These are phyloP conservation scores for Meleagris gallopavo DNA, from an alignment of 2,113 vertebrate genomes.

Conservation along the genomic window DNA sequence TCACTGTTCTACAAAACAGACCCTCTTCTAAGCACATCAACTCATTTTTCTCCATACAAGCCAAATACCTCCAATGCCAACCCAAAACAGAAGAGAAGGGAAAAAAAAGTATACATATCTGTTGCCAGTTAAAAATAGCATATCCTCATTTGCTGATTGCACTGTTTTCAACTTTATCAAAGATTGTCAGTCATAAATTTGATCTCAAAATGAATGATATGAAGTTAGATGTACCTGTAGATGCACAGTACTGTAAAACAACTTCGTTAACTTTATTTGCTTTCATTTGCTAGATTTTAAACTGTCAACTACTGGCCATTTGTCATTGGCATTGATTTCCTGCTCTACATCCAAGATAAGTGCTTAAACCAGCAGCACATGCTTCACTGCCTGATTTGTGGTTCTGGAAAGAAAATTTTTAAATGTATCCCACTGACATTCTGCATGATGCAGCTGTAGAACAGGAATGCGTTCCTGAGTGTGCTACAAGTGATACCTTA, in stretches of 20 bases:
- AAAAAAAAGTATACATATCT: neutral
- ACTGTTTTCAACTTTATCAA: neutral
- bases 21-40: neutral
- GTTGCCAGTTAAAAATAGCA: neutral
- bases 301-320: conserved; percentile 24
- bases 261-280: conserved; percentile 20
- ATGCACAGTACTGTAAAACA: conserved; percentile 21
- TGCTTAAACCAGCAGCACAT: neutral
- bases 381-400: neutral
- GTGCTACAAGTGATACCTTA: too few species aligned
- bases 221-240: neutral
- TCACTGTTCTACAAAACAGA: neutral
- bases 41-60: neutral
- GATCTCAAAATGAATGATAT: neutral
- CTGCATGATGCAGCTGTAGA: neutral
- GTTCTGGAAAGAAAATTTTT: neutral
- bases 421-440: neutral
- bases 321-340: conserved; percentile 20
- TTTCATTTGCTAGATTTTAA: conserved; percentile 52
- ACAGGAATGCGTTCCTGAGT: neutral
- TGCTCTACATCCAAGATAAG: conserved; percentile 3
- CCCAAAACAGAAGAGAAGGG: neutral
- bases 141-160: neutral
- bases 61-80: neutral
- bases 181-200: neutral